Conservation (phyloP, 92 coral and sea anemone species). For the Chrysogorgia sp. region DNA sequence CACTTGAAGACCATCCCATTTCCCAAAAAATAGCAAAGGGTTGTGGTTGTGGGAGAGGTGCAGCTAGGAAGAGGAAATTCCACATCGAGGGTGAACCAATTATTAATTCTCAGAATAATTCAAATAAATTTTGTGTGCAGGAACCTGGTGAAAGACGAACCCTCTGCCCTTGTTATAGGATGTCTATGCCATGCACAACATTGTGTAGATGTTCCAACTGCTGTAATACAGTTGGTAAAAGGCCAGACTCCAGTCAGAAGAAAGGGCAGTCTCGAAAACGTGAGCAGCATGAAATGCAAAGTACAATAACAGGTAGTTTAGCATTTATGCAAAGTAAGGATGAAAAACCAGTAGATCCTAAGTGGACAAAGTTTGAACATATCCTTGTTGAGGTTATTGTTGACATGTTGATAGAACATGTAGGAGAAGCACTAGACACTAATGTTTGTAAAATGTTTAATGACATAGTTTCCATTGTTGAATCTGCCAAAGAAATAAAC, state of each 20-base stretch:
- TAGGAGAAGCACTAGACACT: constrained; percentile 43
- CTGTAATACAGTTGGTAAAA: constrained; percentile 44
- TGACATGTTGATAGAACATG: constrained; percentile 24
- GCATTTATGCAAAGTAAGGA: constrained; percentile 23
- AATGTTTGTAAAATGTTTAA: constrained; percentile 47
- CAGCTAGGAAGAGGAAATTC: constrained; percentile 24
- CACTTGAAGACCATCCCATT: constrained; percentile 1
- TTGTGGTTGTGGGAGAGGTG: constrained; percentile 57
- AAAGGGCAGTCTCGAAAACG: constrained; percentile 38
- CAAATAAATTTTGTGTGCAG: neutral
- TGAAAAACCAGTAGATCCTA: constrained; percentile 40
- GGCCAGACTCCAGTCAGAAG: constrained; percentile 39
- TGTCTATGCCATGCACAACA: neutral
- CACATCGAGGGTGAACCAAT: too few relatives aligned
- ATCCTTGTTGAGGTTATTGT: constrained; percentile 53
- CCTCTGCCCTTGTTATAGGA: constrained; percentile 15
- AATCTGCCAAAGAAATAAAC: constrained; percentile 50
- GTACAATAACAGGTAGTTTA: constrained; percentile 30
- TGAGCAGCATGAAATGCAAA: constrained; percentile 36
- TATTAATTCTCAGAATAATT: constrained; percentile 4
- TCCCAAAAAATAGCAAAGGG: constrained; percentile 41
- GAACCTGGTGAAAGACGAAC: constrained; percentile 15
- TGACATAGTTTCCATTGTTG: constrained; percentile 41
- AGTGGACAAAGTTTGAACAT: constrained; percentile 54
- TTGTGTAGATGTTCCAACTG: constrained; percentile 4